A percentile compares a stretch with the other conserved stretches of the same genome.
phyloP scores from a whole-genome alignment of 2,113 vertebrate genomes.

The Petromus typicus region DNA sequence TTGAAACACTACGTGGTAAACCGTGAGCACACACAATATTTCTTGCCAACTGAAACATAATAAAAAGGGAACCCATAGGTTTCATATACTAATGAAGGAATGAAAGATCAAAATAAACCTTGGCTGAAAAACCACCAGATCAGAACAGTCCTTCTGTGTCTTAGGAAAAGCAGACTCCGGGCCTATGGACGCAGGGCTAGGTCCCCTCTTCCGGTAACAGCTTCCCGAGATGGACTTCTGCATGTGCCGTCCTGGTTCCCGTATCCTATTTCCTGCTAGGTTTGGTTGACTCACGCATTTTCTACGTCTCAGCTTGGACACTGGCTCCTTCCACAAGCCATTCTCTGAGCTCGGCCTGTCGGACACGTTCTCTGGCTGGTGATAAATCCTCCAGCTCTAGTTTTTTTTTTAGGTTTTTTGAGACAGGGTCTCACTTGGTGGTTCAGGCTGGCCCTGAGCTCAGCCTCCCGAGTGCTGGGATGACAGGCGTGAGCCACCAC shows the following conservation, averaged over 20 bases:
- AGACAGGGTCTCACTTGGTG: no score
- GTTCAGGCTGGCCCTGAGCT: no score
- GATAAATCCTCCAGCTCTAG: background rate
- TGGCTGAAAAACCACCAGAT: background rate
- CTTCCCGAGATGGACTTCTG: fast-evolving
- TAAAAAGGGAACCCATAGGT: background rate
- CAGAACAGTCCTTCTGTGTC: background rate
- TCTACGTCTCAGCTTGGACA: background rate
- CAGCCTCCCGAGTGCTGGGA: no score
- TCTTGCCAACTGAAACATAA: background rate
- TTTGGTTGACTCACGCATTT: fast-evolving
- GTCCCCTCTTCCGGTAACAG: fast-evolving
- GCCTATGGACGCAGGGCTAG: fast-evolving
- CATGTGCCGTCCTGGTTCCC: fast-evolving
- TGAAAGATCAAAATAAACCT: no score
- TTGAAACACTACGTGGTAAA: background rate
- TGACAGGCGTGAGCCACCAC: no score
- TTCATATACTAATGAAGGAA: background rate
- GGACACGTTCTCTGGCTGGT: background rate
- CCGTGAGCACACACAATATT: background rate
- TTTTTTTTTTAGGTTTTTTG: no score
- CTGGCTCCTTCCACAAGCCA: no score
- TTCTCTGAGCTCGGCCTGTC: background rate
- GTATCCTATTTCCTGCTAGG: background rate
- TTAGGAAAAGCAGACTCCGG: background rate